Evolutionary conservation across 2,888 invertebrate species (phyloP), one percentile per base, ranked within the genome.

Genomic region (Lasioglossum malachurum): DNA sequence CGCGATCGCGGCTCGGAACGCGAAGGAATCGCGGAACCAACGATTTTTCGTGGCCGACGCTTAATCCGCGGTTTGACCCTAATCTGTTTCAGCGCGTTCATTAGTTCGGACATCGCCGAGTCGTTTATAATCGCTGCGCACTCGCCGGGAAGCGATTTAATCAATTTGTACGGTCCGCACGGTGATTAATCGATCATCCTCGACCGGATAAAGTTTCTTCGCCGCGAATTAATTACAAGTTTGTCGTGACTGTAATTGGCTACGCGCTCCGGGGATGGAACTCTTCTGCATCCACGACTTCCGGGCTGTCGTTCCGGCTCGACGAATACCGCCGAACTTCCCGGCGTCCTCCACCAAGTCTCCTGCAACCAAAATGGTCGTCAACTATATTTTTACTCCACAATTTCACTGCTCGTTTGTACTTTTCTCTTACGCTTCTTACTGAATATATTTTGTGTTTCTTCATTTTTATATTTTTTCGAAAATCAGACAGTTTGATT

Each of bases 41-140:
- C 64, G 44, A 67, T 77, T 77, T 77, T 71, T 71, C 71, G 71
- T 23, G 71, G 71, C 12, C 77, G 67, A 46, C 77, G 77, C 46
- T 67, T 67, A 64, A 67, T 77, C 67, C 71, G 64, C 67, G 46
- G 46, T 77, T 67, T 67, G 64, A 77, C 67, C 64, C 77, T 77
- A 77, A 77, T 77, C 77, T 60, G 64, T 77, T 77, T 77, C 77
- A 60, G 64, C 67, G 46, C 41, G 77, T 44, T 76, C 76, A 64
- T 76, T 76, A 76, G 76, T 44, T 44, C 44, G 64, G 64, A 76
- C 57, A 64, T 64, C 41, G 41, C 64, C 76, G 64, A 76, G 76
- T 76, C 76, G 76, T 76, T 76, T 76, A 76, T 76, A 76, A 71
- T 71, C 44, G 64, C 64, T 41, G 38, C 23, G 23, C 69, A 38